Percentiles rank a stretch among this genome's conserved stretches.
Evolutionary conservation across 2,888 invertebrate genomes (phyloP).

Genomic region (Drosophila ezoana): DNA sequence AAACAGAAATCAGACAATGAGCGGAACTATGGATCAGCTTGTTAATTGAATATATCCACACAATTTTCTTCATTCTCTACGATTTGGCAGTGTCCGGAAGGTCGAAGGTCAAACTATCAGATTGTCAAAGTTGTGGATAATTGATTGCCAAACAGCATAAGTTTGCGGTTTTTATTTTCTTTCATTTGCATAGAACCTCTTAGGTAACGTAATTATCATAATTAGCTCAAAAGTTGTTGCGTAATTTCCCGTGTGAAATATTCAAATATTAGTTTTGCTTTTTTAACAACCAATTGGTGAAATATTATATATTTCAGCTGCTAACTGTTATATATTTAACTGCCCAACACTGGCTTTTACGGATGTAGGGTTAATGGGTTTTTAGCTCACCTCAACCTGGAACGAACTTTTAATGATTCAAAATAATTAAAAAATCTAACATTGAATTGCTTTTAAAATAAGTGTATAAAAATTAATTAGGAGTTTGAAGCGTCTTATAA

Average conservation of each 20-base stretch:
- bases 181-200: background rate
- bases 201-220: background rate
- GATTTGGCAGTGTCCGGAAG: background rate
- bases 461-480: too few species aligned
- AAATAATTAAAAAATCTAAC: too few species aligned
- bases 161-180: background rate
- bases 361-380: background rate
- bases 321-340: background rate
- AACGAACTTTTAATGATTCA: constrained; percentile 9
- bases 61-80: background rate
- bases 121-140: background rate
- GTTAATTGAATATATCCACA: background rate
- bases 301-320: background rate
- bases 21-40: background rate
- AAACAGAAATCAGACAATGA: constrained; percentile 6
- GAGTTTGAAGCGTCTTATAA: background rate
- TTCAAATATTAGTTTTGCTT: background rate
- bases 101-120: constrained; percentile 3
- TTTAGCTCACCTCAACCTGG: background rate
- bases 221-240: background rate
- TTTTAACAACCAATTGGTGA: background rate
- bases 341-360: background rate
- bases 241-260: background rate
- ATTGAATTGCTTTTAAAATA: background rate
- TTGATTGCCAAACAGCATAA: constrained; percentile 9